These are phyloP conservation scores for Dreissena polymorpha DNA, from an alignment of 1,140 invertebrate species.

Conservation along the genomic window DNA sequence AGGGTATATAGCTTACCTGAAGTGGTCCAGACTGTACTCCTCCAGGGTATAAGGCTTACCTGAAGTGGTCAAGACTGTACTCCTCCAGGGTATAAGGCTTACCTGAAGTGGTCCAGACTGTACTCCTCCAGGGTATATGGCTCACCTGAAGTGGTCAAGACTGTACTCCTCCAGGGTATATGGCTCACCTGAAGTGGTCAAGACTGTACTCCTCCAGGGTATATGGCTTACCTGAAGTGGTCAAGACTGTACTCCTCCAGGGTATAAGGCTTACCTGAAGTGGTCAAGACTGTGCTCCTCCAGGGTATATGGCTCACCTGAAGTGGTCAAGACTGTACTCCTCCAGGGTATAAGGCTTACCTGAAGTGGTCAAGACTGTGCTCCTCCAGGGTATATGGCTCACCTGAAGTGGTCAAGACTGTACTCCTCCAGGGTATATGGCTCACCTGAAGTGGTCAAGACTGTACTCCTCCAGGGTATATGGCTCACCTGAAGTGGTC, in stretches of 20 bases:
- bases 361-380: too few species aligned
- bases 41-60: constrained; percentile 96
- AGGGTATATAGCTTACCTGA: constrained; percentile 85
- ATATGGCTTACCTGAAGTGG: too few species aligned
- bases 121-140: constrained; percentile 97
- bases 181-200: constrained; percentile 96
- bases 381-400: too few species aligned
- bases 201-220: constrained; percentile 96
- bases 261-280: constrained; percentile 89
- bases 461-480: constrained; percentile 97
- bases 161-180: constrained; percentile 97
- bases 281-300: constrained; percentile 98
- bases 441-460: constrained; percentile 97
- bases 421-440: constrained; percentile 97
- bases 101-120: constrained; percentile 96
- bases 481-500: constrained; percentile 97
- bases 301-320: constrained; percentile 94
- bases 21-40: constrained; percentile 98
- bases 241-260: too few species aligned
- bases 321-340: constrained; percentile 99
- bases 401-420: constrained; percentile 96
- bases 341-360: constrained; percentile 95
- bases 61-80: too few species aligned
- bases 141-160: constrained; percentile 96
- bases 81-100: too few species aligned